Base-by-base conservation (phyloP, 2,888 invertebrate species). In the Hemithea aestivaria region DNA sequence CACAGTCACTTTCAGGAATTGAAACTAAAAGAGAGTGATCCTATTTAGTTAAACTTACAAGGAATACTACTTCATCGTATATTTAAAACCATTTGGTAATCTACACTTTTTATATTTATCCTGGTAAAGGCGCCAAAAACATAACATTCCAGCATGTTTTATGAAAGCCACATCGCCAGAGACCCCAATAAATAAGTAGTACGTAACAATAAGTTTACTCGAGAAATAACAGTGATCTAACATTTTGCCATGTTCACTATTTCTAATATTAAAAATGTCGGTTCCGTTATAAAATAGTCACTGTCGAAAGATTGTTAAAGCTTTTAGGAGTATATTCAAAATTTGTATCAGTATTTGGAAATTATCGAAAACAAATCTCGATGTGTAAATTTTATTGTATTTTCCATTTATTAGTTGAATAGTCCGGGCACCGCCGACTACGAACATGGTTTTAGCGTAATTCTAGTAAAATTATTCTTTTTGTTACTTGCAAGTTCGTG, bases 401-500 rank as follows among this genome's bases (percentile, higher is more conserved):
- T 37, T 40, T 16, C 5, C 16, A 39, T 30, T 31, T 33, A 49
- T 72, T 73, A 64, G 61, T 73, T 70, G 48, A 55, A 47, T 46
- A 48, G 56, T 62, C 69, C 67, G 69, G 69, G 67, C 74, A 70
- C 74, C 66, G 73, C 69, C 74, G 66, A 68, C 66, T 69, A 62
- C 72, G 73, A 75, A 78, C 76, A 74, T 71, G 78, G 76, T 80
- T 81, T 69, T 82, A 84, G 80, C 62, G 70, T 82, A 74, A 80
- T 74, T 82, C 58, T 85, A 82, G 82, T 73, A 40, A 73, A 75
- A 70, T 77, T 40, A 77, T 33, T 73, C 66, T 66, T 81, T 80
- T 80, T 76, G 79, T 87, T 85, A 81, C 61, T 81, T 82, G 85
- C 84, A 83, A 82, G 75, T 84, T 87, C 78, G 83, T 81, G 87